Base-by-base conservation (phyloP, 2,888 invertebrate genomes). In the Chymomyza caudatula region DNA sequence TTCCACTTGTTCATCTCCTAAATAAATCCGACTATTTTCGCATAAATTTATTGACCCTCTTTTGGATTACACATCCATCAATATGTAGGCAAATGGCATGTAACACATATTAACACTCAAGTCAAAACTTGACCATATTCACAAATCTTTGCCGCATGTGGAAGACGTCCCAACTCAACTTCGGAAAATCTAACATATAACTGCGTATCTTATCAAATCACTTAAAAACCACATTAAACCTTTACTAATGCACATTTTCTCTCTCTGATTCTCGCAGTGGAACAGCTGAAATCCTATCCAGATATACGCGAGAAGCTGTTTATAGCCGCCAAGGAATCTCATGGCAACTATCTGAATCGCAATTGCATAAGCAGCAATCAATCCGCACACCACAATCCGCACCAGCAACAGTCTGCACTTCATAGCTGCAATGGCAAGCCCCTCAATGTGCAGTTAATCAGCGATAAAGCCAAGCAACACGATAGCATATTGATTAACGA, bases 251-350 rank as follows among this genome's bases (percentile, higher is more conserved):
- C n/a, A 4, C 15, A 15, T 0, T 25, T 22, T 49, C 5, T 13
- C 42, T 42, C 4, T 42, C 6, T 22, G 2, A 17, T 19, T 20
- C 56, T 73, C 60, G 1, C 89, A 95, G 95, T 95, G 92, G 95
- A 95, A 89, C 94, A 94, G 91, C 92, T 95, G 59, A 95, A 95
- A 90, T 94, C 94, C 59, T 92, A 92, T 77, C 91, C 92, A 63
- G 94, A 94, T 86, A 91, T 93, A 77, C 92, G 93, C 76, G 93
- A 94, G 78, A 93, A 93, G 87, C 93, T 95, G 64, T 92, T 94
- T 55, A 90, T 92, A 56, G 94, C 94, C 29, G 94, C 94, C 64
- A 91, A 92, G 86, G 93, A 93, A 81, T 92, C 92, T 55, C 91
- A 93, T 78, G 91, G 92, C 84, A 91, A 89, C 59, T 88, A 88